These are phyloP conservation scores for Oryzias javanicus DNA, from an alignment of 2,113 vertebrate genomes.

Conservation along the genomic window DNA sequence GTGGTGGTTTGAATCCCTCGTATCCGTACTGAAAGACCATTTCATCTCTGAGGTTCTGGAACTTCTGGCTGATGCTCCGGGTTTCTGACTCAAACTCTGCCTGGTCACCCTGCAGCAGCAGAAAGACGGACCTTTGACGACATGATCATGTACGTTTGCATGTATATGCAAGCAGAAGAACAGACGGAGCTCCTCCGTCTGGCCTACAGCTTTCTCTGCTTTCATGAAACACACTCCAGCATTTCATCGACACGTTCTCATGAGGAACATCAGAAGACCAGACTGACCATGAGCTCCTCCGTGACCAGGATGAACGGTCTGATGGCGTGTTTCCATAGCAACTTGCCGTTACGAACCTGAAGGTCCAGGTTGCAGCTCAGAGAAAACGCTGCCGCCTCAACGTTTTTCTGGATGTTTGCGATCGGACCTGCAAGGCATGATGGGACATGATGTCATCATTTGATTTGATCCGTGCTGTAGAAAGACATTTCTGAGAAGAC, in stretches of 20 bases:
- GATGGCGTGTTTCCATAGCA: constrained; percentile 74
- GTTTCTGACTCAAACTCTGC: constrained; percentile 55
- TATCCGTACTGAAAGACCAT: constrained; percentile 76
- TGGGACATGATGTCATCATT: background rate
- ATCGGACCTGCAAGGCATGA: constrained; percentile 75
- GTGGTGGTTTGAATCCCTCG: background rate
- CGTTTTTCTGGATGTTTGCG: constrained; percentile 80
- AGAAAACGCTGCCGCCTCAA: constrained; percentile 75
- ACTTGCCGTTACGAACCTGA: constrained; percentile 81
- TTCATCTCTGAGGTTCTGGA: constrained; percentile 77
- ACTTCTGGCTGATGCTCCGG: constrained; percentile 58
- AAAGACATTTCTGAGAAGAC: no score
- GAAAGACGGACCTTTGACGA: background rate
- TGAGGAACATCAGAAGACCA: no score
- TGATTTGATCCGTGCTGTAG: background rate
- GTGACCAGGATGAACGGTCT: constrained; percentile 65
- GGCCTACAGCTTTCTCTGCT: no score
- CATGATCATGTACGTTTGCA: background rate
- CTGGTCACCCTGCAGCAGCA: constrained; percentile 59
- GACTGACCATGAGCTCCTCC: constrained; percentile 55
- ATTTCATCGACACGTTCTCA: no score
- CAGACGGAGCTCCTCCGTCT: no score
- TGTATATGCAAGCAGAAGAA: no score
- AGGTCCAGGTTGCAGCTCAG: constrained; percentile 85
- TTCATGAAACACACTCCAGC: no score